These are phyloP conservation scores for Callipepla squamata DNA, from an alignment of 2,113 vertebrate species.

Conservation along the genomic window DNA sequence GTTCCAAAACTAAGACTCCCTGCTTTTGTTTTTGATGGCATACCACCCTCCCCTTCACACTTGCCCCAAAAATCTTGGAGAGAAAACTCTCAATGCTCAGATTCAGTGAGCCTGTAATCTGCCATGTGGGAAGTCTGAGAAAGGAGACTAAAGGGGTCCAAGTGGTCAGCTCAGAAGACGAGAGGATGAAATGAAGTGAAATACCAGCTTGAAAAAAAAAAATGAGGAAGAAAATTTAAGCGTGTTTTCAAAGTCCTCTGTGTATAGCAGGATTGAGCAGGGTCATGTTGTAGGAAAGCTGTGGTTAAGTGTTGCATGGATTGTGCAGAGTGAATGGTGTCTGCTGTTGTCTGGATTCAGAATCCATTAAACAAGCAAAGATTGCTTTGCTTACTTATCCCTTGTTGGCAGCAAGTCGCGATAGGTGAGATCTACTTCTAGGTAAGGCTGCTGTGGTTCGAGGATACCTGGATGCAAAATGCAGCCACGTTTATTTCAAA, in stretches of 20 bases:
- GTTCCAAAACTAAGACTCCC: not conserved
- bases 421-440: not conserved
- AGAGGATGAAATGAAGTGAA: not conserved
- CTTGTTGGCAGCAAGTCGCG: not conserved
- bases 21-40: not conserved
- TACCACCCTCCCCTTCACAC: not conserved
- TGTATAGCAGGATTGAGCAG: not conserved
- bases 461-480: not conserved
- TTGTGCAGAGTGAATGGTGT: not conserved
- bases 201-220: not conserved
- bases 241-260: not conserved
- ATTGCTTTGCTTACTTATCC: not conserved
- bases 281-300: not conserved
- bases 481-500: not conserved
- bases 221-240: not conserved
- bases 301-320: rapidly evolving
- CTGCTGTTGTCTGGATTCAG: not conserved
- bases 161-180: not conserved
- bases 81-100: not conserved
- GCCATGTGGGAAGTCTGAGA: not conserved
- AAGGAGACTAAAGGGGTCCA: not conserved
- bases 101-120: not conserved
- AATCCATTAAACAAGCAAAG: not conserved
- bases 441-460: not conserved
- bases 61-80: not conserved